Base-by-base conservation (phyloP, 2,797 vertebrate species). In the Austrolebias charrua region DNA sequence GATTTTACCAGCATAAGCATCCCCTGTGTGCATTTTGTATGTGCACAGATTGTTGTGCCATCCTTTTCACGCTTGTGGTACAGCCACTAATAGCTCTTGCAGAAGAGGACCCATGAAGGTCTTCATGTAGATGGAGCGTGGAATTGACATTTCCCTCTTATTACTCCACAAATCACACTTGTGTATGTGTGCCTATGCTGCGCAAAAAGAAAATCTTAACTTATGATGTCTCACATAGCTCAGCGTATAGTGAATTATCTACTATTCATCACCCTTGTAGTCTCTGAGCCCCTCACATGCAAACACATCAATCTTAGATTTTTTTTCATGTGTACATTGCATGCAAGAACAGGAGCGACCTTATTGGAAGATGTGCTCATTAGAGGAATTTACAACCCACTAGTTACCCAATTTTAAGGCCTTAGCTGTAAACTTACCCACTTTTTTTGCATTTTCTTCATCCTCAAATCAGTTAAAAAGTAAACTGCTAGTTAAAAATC, bases 71-170 rank as follows among this genome's bases (percentile, higher is more conserved):
- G 31, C 35, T 24, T 12, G 45, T 52, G 60, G 50, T 28, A 52
- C 10, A 63, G 47, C 33, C 29, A 40, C 63, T 63, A 61, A 63
- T 67, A 67, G 62, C 56, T 68, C 60, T 67, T 53, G 60, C 0
- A 72, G 55, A 71, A 49, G 62, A 71, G 53, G 47, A 53, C 2
- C 67, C 54, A 60, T 59, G 57, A 65, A 80, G 66, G 79, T 78
- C 66, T 78, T 74, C 40, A 66, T 61, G 66, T 62, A 70, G 60
- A 72, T 28, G 60, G 58, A 79, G 78, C 13, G 29, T 77, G 62
- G 61, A 73, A 82, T 73, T 73, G 48, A 82, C 72, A 77, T 81
- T 84, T 85, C 57, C 58, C 73, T 49, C 50, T 76, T 66, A 83
- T 80, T 75, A 66, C 73, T 60, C 58, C 44, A 58, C 75, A 75